Evolutionary conservation across 2,888 invertebrate genomes (phyloP), one percentile per base, ranked within the genome.

Genomic region (Cataglyphis rosenhaueri): DNA sequence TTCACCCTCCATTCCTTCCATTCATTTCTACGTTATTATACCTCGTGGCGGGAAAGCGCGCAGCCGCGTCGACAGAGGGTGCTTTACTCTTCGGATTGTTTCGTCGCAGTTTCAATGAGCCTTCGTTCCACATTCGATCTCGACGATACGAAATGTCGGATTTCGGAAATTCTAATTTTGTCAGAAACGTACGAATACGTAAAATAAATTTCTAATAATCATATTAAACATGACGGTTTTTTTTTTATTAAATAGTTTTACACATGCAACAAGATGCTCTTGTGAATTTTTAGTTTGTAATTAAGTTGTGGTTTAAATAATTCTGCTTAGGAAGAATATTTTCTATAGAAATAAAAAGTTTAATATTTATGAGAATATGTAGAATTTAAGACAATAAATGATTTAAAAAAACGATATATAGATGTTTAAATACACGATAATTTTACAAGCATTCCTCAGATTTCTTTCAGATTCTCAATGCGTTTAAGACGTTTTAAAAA

Each of bases 11-110:
- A n/a, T 52, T 52, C n/a, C 18, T 25, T 48, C 71, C 78, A 79
- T 79, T 79, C 78, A 79, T 79, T 61, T 59, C 71, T 71, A 35
- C 78, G 70, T 79, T 71, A 79, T 59, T 79, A 79, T 25, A 59
- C 71, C 78, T 71, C 78, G 78, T 79, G 78, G 78, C 62, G 71
- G 71, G 59, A 79, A 79, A 79, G 12, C 71, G 78, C 78, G 78
- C 78, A 70, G 78, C 3, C 71, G 78, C 78, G 35, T 59, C 59
- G 18, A 41, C 18, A 59, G 41, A 18, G 78, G 25, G 21, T 71
- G 35, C 25, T 25, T 70, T 41, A 59, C 71, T 70, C 44, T 35
- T 25, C 35, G 59, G 71, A 76, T 76, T 76, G 32, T 79, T 79
- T 61, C 78, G 44, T 70, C 78, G 71, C 44, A 71, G 32, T 70